Evolutionary conservation across 1,140 invertebrate species (phyloP), one percentile per base, ranked within the genome.

Genomic region (Copidosoma floridanum): DNA sequence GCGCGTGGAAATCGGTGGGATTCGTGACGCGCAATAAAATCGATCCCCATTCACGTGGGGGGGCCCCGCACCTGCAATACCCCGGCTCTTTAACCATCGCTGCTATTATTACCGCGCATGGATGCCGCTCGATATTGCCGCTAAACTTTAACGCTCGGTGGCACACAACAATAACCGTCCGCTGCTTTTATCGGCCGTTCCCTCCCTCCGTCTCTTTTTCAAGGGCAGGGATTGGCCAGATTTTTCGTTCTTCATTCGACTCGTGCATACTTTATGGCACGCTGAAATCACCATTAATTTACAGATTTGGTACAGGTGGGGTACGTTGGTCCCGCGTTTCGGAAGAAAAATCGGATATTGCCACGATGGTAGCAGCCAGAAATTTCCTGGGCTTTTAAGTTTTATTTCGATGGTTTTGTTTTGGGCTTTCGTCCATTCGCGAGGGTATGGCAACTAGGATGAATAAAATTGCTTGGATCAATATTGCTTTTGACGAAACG

Each of bases 131-230:
- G 56, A 62, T 64, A 57, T n/a, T n/a, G 63, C 48, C 44, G 54
- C 60, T 55, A 61, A 61, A 68, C 65, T 68, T 68, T 68, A 68
- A 68, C 66, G 65, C 62, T 64, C 55, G 64, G 53, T 37, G 46
- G 62, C 23, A n/a, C n/a, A 38, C 52, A 68, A 68, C 65, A 66
- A 66, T 66, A 68, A 68, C 18, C 37, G 26, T 21, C n/a, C 21
- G 43, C 20, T n/a, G 62, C 65, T 68, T 68, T 66, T 66, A 66
- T 66, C 62, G 58, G 64, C 6, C 29, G 12, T 32, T 6, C 12
- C 0, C 29, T 12, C 6, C 29, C 29, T 32, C 6, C 29, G 29
- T 8, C 12, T 12, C 29, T 32, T 8, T 6, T 12, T 32, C 29
- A 32, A 32, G 29, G 6, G 6, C 29, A 32, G 12, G 27, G 43